A percentile compares a stretch with the other conserved stretches of the same genome.
Evolutionary conservation across 1,140 invertebrate species (phyloP).

Genomic region (Neodiprion fabricii): DNA sequence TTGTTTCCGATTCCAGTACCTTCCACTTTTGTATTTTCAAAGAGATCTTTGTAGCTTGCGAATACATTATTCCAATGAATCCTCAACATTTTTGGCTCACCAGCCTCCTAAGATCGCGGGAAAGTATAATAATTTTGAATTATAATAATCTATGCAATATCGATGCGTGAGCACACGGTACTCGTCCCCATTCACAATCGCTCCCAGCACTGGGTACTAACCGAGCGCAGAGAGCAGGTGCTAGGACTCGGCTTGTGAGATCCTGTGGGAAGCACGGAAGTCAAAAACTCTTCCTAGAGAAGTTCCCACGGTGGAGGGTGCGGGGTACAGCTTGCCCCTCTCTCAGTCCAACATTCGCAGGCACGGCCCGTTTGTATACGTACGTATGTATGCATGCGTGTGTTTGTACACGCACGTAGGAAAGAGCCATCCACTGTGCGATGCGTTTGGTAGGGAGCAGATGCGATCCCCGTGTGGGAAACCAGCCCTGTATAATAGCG

Average conservation of each 20-base stretch:
- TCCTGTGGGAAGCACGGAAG: conserved; percentile 62
- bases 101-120: no score
- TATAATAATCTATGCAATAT: no score
- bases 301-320: conserved; percentile 58
- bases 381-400: conserved; percentile 21
- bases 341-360: conserved; percentile 20
- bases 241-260: conserved; percentile 41
- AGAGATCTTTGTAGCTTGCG: no score
- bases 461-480: conserved; percentile 58
- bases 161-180: no score
- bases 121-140: no score
- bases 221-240: conserved; percentile 47
- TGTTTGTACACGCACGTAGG: conserved; percentile 16
- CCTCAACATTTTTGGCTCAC: no score
- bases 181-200: no score
- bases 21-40: no score
- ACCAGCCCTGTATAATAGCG: conserved; percentile 29
- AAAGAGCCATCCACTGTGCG: conserved; percentile 19
- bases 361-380: conserved; percentile 29
- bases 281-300: conserved; percentile 61
- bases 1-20: no score
- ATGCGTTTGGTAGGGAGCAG: conserved; percentile 37
- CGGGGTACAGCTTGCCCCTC: conserved; percentile 17
- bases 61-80: no score
- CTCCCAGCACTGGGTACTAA: no score